Base-by-base conservation (phyloP, 2,888 invertebrate species). In the Phaedon cochleariae region DNA sequence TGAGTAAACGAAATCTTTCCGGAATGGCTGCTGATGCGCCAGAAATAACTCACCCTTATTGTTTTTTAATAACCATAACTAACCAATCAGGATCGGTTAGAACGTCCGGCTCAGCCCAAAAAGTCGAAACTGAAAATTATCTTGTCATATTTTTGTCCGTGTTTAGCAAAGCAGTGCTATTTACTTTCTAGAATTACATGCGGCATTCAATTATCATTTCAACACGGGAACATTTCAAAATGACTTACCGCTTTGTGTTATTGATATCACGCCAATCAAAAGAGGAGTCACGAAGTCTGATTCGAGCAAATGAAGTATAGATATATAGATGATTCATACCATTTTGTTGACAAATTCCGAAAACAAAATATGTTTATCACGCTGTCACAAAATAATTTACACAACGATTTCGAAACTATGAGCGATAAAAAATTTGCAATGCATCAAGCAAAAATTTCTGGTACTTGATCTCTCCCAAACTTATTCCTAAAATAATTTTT, bases 191-290 rank as follows among this genome's bases (percentile, higher is more conserved):
- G 69, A 68, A 60, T 73, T 73, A 69, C 72, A 67, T 73, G 73
- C 71, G 69, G 70, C 71, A 74, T 77, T 76, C 73, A 73, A 73
- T 75, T 76, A 74, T 68, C 55, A 73, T 67, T 75, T 73, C 76
- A 62, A 73, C 74, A 76, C 78, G 77, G 75, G 76, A 78, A 74
- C 73, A 70, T 70, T 71, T 71, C 75, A 72, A 75, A 77, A 77
- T 77, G 76, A 75, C 74, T 74, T 74, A 76, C n/a, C n/a, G n/a
- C n/a, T n/a, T n/a, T n/a, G n/a, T n/a, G n/a, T n/a, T 74, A 75
- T 76, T 75, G 74, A 76, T 75, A 76, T 73, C 29, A 45, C 46
- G 45, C 45, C 59, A 31, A 51, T 58, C 58, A 58, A 63, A 63
- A 12, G 58, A 22, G 53, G 53, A 45, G 45, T 55, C 7, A 34